These are phyloP conservation scores for Sinosuthora webbiana DNA, from an alignment of 2,113 vertebrate genomes.

Conservation along the genomic window DNA sequence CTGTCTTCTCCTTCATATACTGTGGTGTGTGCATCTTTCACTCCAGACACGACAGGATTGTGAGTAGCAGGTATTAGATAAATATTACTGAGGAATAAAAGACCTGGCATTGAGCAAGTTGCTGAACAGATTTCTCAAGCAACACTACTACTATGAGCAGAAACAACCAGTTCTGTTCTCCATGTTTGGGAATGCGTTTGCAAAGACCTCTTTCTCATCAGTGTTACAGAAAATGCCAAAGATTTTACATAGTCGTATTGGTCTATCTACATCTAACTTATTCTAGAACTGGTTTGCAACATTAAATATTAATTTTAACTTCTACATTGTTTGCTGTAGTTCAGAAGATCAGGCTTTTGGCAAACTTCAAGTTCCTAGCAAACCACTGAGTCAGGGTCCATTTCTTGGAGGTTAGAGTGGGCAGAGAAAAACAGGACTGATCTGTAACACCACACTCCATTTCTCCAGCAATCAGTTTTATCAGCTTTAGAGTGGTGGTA, in stretches of 20 bases:
- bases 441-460: fast-evolving
- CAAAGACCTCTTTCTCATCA: neutral
- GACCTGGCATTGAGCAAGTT: neutral
- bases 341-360: neutral
- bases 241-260: neutral
- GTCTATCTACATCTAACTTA: neutral
- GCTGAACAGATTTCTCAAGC: neutral
- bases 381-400: neutral
- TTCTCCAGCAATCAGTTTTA: neutral
- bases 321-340: neutral
- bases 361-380: neutral
- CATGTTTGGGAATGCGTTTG: neutral
- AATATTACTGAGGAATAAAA: neutral
- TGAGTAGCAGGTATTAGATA: neutral
- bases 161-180: neutral
- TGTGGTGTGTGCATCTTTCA: neutral
- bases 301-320: neutral
- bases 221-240: neutral
- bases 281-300: neutral
- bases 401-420: neutral
- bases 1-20: neutral
- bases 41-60: neutral
- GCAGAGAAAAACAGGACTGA: neutral
- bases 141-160: neutral
- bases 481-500: neutral